A percentile compares a stretch with the other conserved stretches of the same genome.
These are phyloP conservation scores for Coelopa frigida DNA, from an alignment of 1,140 invertebrate genomes.

Conservation along the genomic window DNA sequence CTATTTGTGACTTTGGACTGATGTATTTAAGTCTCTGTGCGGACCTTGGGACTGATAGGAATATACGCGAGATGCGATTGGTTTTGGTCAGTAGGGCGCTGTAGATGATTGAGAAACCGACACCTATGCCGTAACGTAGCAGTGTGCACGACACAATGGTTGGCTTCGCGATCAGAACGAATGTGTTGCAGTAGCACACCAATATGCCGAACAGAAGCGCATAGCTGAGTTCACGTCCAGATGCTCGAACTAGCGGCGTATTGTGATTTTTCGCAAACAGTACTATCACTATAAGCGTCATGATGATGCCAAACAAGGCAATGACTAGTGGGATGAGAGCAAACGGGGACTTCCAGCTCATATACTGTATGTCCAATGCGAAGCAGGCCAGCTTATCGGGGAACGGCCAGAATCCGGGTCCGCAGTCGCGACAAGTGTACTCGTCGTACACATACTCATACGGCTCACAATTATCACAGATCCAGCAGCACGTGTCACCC, in stretches of 20 bases:
- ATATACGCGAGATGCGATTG: conserved; percentile 75
- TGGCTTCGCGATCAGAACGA: conserved; percentile 68
- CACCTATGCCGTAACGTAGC: conserved; percentile 61
- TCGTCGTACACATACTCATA: conserved; percentile 62
- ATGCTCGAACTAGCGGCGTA: conserved; percentile 77
- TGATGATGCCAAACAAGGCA: conserved; percentile 58
- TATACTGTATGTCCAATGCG: conserved; percentile 34
- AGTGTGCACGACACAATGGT: conserved; percentile 59
- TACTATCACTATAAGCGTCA: conserved; percentile 56
- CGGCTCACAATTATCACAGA: conserved; percentile 63
- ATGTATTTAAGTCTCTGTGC: conserved; percentile 68
- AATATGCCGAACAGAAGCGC: conserved; percentile 57
- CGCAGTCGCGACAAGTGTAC: conserved; percentile 57
- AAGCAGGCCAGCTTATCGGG: conserved; percentile 54
- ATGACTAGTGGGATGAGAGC: conserved; percentile 61
- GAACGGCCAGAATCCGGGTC: conserved; percentile 57
- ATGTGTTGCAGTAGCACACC: conserved; percentile 49
- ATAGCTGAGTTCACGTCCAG: conserved; percentile 74
- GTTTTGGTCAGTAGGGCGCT: conserved; percentile 78
- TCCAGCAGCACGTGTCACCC: conserved; percentile 68
- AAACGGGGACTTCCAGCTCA: conserved; percentile 55
- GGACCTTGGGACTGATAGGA: conserved; percentile 76
- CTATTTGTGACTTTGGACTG: conserved; percentile 52
- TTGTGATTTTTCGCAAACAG: conserved; percentile 64
- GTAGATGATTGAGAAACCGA: conserved; percentile 79